These are phyloP conservation scores for Griposia aprilina DNA, from an alignment of 2,888 invertebrate genomes.

Conservation along the genomic window DNA sequence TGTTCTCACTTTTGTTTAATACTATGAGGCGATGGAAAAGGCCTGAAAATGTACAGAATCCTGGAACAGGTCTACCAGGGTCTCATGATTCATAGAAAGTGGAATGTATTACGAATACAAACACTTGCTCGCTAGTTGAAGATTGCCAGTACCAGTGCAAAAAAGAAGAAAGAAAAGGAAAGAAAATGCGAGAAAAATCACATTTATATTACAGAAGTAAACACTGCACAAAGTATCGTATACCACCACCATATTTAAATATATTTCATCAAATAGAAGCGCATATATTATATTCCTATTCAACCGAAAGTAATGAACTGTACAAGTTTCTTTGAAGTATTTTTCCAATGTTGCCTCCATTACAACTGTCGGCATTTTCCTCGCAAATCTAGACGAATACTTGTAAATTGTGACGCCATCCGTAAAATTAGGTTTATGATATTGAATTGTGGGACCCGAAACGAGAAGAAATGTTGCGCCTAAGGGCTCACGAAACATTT, in stretches of 20 bases:
- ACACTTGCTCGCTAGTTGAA: neutral
- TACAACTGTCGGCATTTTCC: constrained; percentile 34
- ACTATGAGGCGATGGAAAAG: neutral
- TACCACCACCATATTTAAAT: neutral
- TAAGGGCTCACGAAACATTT: constrained; percentile 28
- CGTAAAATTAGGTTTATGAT: constrained; percentile 57
- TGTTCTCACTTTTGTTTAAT: neutral
- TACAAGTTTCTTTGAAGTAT: constrained; percentile 49
- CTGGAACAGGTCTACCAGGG: neutral
- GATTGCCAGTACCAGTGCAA: neutral
- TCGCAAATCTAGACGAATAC: constrained; percentile 43
- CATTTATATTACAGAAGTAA: neutral
- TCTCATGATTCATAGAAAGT: neutral
- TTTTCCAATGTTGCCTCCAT: constrained; percentile 41
- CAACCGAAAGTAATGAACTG: constrained; percentile 44
- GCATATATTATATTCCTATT: constrained; percentile 19
- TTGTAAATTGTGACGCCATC: constrained; percentile 55
- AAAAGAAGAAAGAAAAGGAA: neutral
- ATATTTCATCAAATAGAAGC: constrained; percentile 8
- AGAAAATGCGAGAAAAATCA: neutral
- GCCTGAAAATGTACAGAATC: neutral
- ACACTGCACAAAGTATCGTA: neutral
- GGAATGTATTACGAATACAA: neutral
- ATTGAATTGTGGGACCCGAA: constrained; percentile 51
- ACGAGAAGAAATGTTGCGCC: constrained; percentile 41